phyloP scores from a whole-genome alignment of 1,140 invertebrate genomes.

The Lanistes nyassanus region DNA sequence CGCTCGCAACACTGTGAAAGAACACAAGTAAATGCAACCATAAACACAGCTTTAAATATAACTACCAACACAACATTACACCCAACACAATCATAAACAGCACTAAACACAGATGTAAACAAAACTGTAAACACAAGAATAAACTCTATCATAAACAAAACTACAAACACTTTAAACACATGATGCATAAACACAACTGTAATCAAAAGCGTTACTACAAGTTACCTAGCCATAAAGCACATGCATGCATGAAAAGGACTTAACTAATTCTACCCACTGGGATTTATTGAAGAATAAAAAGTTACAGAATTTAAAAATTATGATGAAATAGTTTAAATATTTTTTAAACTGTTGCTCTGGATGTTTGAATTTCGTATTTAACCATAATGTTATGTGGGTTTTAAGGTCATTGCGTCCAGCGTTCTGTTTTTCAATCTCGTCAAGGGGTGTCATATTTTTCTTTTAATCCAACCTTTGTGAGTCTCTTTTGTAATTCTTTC shows the following conservation, averaged over 20 bases:
- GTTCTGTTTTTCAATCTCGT: neutral
- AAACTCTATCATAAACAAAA: neutral
- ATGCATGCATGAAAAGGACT: neutral
- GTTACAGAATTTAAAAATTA: neutral
- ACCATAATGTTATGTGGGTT: neutral
- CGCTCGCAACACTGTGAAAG: constrained; percentile 71
- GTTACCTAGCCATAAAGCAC: too few species aligned
- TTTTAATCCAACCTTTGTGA: too few species aligned
- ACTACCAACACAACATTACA: too few species aligned
- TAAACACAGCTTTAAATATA: neutral
- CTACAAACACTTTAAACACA: neutral
- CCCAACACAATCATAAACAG: too few species aligned
- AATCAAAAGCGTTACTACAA: too few species aligned
- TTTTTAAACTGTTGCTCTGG: neutral
- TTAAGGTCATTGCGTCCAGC: neutral
- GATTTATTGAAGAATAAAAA: neutral
- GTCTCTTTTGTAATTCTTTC: too few species aligned
- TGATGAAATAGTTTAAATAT: too few species aligned
- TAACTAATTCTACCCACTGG: too few species aligned
- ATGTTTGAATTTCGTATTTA: neutral
- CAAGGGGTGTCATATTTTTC: neutral
- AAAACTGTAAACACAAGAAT: neutral
- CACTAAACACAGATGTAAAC: too few species aligned
- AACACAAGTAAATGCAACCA: neutral
- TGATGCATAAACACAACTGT: too few species aligned